A percentile compares a stretch with the other conserved stretches of the same genome.
phyloP scores from a whole-genome alignment of 2,797 vertebrate genomes.

The Spea hammondii region DNA sequence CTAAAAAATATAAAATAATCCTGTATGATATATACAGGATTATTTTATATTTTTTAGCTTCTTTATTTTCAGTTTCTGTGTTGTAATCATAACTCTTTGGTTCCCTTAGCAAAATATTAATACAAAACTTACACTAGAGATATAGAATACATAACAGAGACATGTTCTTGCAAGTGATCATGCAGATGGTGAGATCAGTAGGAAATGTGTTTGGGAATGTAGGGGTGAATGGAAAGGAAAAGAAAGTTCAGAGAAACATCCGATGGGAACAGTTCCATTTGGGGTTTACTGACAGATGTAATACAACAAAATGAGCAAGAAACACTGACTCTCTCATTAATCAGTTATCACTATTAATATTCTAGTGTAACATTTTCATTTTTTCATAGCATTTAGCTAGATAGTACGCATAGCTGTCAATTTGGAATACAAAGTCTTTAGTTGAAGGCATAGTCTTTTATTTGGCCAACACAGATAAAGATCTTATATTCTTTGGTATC shows the following conservation, averaged over 20 bases:
- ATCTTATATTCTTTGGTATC: too few relatives aligned
- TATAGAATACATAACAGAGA: background rate
- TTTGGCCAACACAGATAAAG: too few relatives aligned
- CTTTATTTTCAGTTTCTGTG: background rate
- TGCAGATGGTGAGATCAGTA: conserved; percentile 31
- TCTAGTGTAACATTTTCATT: too few relatives aligned
- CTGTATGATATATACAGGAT: background rate
- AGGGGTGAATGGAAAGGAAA: conserved; percentile 44
- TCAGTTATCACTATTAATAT: too few relatives aligned
- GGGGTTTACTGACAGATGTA: conserved; percentile 37
- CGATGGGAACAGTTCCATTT: conserved; percentile 35
- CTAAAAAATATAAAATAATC: too few relatives aligned
- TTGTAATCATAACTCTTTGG: background rate
- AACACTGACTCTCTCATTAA: too few relatives aligned
- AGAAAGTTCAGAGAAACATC: conserved; percentile 24
- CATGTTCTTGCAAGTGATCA: conserved; percentile 25
- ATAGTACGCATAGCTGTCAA: too few relatives aligned
- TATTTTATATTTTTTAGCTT: too few relatives aligned
- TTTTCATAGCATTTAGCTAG: too few relatives aligned
- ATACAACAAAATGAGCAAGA: background rate
- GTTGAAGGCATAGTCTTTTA: too few relatives aligned
- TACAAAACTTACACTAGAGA: background rate
- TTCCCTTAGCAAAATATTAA: background rate
- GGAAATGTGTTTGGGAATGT: conserved; percentile 32
- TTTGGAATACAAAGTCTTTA: too few relatives aligned